A percentile compares a stretch with the other conserved stretches of the same genome.
These are phyloP conservation scores for Luscinia luscinia DNA, from an alignment of 2,797 vertebrate genomes.

Conservation along the genomic window DNA sequence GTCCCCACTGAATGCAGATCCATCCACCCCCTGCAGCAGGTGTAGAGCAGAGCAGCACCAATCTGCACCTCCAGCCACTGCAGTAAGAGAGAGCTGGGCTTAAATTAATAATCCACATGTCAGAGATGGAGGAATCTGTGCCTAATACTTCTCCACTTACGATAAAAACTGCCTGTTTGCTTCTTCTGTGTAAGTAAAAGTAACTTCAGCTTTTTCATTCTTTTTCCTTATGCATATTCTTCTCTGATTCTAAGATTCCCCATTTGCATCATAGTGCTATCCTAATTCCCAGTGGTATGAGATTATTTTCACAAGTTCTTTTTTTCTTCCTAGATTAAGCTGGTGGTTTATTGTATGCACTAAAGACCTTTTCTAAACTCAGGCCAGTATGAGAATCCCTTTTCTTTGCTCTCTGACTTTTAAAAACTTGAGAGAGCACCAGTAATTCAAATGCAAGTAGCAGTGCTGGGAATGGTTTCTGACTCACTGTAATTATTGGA, in stretches of 20 bases:
- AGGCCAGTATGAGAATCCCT: not conserved
- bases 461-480: slow-evolving; percentile 4
- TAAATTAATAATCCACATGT: not conserved
- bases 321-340: not conserved
- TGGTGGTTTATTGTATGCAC: not conserved
- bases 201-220: not conserved
- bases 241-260: not conserved
- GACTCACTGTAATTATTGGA: slow-evolving; percentile 23
- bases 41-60: not conserved
- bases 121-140: not conserved
- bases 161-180: not conserved
- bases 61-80: not conserved
- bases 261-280: not conserved
- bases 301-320: not conserved
- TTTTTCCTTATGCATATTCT: not conserved
- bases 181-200: not conserved
- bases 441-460: slow-evolving; percentile 1
- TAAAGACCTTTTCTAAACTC: not conserved
- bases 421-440: not conserved
- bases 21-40: accelerated
- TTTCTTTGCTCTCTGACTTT: not conserved
- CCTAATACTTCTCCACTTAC: not conserved
- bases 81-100: not conserved
- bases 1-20: not conserved
- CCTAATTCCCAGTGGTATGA: not conserved